A percentile compares a stretch with the other conserved stretches of the same genome.
Evolutionary conservation across 2,888 invertebrate species (phyloP).

Genomic region (Clitarchus hookeri): DNA sequence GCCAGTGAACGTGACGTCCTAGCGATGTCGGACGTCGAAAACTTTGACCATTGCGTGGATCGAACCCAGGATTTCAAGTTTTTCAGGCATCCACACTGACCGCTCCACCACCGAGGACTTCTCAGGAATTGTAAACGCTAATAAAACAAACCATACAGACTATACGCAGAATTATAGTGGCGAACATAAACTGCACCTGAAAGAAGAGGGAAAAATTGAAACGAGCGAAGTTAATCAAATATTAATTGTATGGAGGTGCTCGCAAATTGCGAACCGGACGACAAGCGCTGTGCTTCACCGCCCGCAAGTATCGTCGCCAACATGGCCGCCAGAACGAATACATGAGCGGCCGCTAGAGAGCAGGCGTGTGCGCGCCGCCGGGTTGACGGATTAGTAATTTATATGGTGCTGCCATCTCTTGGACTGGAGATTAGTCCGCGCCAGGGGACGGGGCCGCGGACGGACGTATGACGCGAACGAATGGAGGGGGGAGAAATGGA

Average conservation of each 20-base stretch:
- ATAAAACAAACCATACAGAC: too few relatives aligned
- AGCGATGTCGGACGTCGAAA: too few relatives aligned
- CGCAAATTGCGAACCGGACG: not conserved
- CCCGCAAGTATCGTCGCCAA: not conserved
- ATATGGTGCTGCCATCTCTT: constrained; percentile 23
- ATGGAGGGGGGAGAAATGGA: not conserved
- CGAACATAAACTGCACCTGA: too few relatives aligned
- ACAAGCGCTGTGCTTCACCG: too few relatives aligned
- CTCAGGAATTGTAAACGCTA: too few relatives aligned
- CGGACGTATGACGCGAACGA: not conserved
- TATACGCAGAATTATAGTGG: too few relatives aligned
- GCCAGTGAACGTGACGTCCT: too few relatives aligned
- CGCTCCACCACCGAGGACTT: too few relatives aligned
- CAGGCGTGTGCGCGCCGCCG: too few relatives aligned
- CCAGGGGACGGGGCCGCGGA: not conserved
- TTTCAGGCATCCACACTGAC: too few relatives aligned
- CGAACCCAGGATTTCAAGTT: too few relatives aligned
- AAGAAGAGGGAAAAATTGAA: not conserved
- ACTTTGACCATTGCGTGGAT: too few relatives aligned
- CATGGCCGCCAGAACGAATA: not conserved
- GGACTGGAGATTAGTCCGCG: constrained; percentile 17
- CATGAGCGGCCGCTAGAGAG: not conserved
- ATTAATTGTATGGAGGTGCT: not conserved
- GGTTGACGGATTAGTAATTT: constrained; percentile 22
- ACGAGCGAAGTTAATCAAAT: not conserved